Evolutionary conservation across 2,888 invertebrate genomes (phyloP), one percentile per base, ranked within the genome.

Genomic region (Reticulitermes lucifugus): DNA sequence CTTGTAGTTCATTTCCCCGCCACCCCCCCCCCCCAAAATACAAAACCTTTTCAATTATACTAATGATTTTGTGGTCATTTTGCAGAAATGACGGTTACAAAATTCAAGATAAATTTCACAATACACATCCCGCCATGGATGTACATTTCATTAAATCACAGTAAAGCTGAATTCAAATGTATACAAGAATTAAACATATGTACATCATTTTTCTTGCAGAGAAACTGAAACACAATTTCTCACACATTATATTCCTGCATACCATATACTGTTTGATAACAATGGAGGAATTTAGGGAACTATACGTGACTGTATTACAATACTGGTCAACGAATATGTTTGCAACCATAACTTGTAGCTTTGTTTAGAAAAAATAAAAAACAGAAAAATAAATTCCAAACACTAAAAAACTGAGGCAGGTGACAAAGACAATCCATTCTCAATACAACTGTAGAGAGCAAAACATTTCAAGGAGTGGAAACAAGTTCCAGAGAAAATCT

Each of bases 71-170:
- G 9, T 65, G 65, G 14, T 18, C n/a, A 10, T 65, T 65, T n/a
- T 25, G 4, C 65, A 25, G 65, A 65, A 65, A n/a, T 65, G 9
- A 65, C 25, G 25, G 25, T 9, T 65, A 65, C 25, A 65, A 65
- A 65, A 25, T 65, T 65, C 25, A 65, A 12, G 9, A 25, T 25
- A 3, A 12, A 25, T 25, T 65, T 25, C 25, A n/a, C 9, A 25
- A 65, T 25, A 25, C n/a, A 55, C 14, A 25, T 65, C 65, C 65
- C 65, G n/a, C 65, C 65, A 65, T 10, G 6, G 65, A 25, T 65
- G 65, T 25, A 65, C 65, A 65, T n/a, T 65, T 65, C 25, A 65
- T 25, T 12, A 65, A 65, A 65, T 65, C 65, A 65, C 65, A 65
- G 65, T 12, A 65, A 0, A 65, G 65, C 65, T 65, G 25, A 65